These are phyloP conservation scores for Danio aesculapii DNA, from an alignment of 2,797 vertebrate species.

Conservation along the genomic window DNA sequence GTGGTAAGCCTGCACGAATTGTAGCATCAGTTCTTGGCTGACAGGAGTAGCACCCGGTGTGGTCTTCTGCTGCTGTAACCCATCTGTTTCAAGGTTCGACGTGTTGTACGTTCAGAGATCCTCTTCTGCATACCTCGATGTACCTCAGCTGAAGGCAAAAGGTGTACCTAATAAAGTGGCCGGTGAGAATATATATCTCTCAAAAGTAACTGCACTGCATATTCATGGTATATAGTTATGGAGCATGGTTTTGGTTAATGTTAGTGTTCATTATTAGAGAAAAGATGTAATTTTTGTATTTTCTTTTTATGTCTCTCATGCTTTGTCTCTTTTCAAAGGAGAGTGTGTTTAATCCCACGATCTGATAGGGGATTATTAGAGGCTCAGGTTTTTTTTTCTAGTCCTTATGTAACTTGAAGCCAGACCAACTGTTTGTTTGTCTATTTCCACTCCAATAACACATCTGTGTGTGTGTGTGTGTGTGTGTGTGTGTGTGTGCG, in stretches of 20 bases:
- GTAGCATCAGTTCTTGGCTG: too few species aligned
- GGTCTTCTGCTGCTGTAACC: too few species aligned
- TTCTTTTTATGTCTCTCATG: not conserved
- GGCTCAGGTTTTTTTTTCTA: slow-evolving; percentile 2
- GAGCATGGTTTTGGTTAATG: not conserved
- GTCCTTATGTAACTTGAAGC: slow-evolving; percentile 34
- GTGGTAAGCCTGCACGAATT: too few species aligned
- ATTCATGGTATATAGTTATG: not conserved
- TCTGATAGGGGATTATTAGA: slow-evolving; percentile 73
- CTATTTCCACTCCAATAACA: slow-evolving; percentile 13
- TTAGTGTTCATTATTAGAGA: not conserved
- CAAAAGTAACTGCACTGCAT: slow-evolving; percentile 18
- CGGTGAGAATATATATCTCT: too few species aligned
- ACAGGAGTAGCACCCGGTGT: too few species aligned
- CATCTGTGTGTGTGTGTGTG: slow-evolving; percentile 12
- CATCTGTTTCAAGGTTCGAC: too few species aligned
- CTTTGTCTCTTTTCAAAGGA: slow-evolving; percentile 40
- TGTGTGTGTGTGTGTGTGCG: slow-evolving; percentile 11
- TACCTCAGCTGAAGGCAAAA: too few species aligned
- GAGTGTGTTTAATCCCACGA: slow-evolving; percentile 70
- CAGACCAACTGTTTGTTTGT: slow-evolving; percentile 41
- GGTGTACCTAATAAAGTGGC: too few species aligned
- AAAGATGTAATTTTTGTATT: not conserved
- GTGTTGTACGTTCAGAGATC: too few species aligned
- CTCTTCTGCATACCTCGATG: too few species aligned